phyloP scores from a whole-genome alignment of 2,797 vertebrate species.

The Poecilia gillii region DNA sequence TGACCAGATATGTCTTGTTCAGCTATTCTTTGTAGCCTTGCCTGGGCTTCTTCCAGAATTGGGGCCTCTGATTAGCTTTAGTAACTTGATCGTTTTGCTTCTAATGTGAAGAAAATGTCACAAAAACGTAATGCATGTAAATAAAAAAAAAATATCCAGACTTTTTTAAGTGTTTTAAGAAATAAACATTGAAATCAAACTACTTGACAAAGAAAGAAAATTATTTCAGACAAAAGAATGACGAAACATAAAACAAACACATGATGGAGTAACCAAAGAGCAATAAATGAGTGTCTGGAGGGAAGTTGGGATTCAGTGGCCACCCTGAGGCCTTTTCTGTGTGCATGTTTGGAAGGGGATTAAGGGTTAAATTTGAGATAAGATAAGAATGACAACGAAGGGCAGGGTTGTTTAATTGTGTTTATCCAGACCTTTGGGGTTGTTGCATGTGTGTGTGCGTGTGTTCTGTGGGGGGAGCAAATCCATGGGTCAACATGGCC shows the following conservation, averaged over 20 bases:
- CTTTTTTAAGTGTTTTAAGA: slow-evolving; percentile 1
- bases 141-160: slow-evolving; percentile 18
- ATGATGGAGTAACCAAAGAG: slow-evolving; percentile 49
- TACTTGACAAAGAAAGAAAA: neutral
- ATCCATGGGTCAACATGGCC: slow-evolving; percentile 72
- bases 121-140: slow-evolving; percentile 31
- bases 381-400: slow-evolving; percentile 75
- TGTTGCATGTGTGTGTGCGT: slow-evolving; percentile 44
- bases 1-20: slow-evolving; percentile 50
- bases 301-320: slow-evolving; percentile 61
- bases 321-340: slow-evolving; percentile 58
- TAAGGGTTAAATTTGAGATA: slow-evolving; percentile 72
- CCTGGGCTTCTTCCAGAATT: slow-evolving; percentile 37
- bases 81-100: slow-evolving; percentile 47
- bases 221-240: slow-evolving; percentile 4
- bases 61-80: slow-evolving; percentile 36
- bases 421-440: slow-evolving; percentile 70
- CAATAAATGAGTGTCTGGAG: slow-evolving; percentile 60
- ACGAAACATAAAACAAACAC: slow-evolving; percentile 19
- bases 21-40: slow-evolving; percentile 22
- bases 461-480: slow-evolving; percentile 48
- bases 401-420: slow-evolving; percentile 71
- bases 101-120: slow-evolving; percentile 31
- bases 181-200: neutral
- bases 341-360: slow-evolving; percentile 23